A percentile compares a stretch with the other conserved stretches of the same genome.
These are phyloP conservation scores for Nibea albiflora DNA, from an alignment of 2,113 vertebrate genomes.

Conservation along the genomic window DNA sequence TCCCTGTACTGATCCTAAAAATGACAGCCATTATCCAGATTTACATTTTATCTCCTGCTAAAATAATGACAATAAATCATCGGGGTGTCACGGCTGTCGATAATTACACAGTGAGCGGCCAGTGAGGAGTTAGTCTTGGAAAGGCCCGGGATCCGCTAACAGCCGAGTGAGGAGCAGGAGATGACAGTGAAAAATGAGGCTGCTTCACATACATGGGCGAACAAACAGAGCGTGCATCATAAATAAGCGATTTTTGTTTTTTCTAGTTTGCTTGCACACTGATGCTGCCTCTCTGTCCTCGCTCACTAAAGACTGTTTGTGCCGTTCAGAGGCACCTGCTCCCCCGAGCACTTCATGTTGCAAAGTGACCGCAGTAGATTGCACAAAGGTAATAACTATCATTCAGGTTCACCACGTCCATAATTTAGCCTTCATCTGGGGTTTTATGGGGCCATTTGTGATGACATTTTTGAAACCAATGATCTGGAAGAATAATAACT, in stretches of 20 bases:
- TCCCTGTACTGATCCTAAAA: conserved; percentile 80
- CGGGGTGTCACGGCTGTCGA: conserved; percentile 73
- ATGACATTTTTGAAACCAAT: not conserved
- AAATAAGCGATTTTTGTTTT: conserved; percentile 38
- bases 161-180: conserved; percentile 51
- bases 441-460: conserved; percentile 1
- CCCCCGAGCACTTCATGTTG: not conserved
- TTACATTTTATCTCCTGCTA: conserved; percentile 84
- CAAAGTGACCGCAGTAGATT: not conserved
- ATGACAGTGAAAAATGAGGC: conserved; percentile 83
- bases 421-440: not conserved
- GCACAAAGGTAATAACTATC: conserved; percentile 5
- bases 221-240: conserved; percentile 60
- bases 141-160: conserved; percentile 55
- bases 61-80: conserved; percentile 87
- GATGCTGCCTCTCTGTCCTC: conserved; percentile 14
- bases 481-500: conserved; percentile 10
- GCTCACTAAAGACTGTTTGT: not conserved
- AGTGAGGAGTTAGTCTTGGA: conserved; percentile 66
- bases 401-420: not conserved
- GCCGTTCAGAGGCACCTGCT: not conserved
- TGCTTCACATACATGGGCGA: conserved; percentile 70
- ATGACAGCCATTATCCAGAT: conserved; percentile 87
- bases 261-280: not conserved
- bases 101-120: conserved; percentile 81